These are phyloP conservation scores for Eurytoma adleriae DNA, from an alignment of 2,888 invertebrate species.

Conservation along the genomic window DNA sequence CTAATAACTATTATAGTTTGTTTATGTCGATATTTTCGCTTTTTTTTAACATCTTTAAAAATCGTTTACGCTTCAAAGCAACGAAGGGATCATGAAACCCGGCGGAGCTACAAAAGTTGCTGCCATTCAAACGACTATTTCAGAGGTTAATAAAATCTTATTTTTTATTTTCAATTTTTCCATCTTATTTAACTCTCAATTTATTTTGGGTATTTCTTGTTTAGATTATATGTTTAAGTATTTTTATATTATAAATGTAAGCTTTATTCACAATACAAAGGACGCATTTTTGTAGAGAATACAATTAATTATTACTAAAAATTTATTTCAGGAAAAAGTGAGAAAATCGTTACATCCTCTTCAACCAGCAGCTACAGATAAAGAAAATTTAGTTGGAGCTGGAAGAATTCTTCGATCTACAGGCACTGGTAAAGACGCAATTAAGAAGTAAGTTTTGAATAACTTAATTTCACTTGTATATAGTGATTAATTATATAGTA, in stretches of 20 bases:
- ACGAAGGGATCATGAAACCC: conserved; percentile 65
- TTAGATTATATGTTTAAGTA: conserved; percentile 1
- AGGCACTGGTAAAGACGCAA: conserved; percentile 41
- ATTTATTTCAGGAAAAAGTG: conserved; percentile 57
- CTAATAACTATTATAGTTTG: not conserved
- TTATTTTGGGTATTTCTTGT: conserved; percentile 12
- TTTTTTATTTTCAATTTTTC: not conserved
- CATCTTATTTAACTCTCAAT: conserved; percentile 1
- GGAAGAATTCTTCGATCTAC: conserved; percentile 77
- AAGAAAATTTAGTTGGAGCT: conserved; percentile 84
- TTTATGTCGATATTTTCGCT: conserved; percentile 12
- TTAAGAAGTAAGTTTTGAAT: conserved; percentile 51
- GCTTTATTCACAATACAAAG: not conserved
- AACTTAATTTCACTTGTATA: not conserved
- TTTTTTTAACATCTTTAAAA: not conserved
- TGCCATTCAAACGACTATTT: conserved; percentile 63
- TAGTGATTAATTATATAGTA: not conserved
- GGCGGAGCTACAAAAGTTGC: conserved; percentile 68
- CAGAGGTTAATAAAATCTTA: conserved; percentile 68
- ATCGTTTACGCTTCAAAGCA: conserved; percentile 23
- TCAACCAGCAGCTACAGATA: conserved; percentile 84
- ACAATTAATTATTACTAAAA: not conserved
- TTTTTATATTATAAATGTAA: conserved; percentile 5
- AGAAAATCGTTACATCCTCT: conserved; percentile 86
- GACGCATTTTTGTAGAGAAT: not conserved